Conservation (phyloP, 2,797 vertebrate genomes). For the Remorina albescens region DNA sequence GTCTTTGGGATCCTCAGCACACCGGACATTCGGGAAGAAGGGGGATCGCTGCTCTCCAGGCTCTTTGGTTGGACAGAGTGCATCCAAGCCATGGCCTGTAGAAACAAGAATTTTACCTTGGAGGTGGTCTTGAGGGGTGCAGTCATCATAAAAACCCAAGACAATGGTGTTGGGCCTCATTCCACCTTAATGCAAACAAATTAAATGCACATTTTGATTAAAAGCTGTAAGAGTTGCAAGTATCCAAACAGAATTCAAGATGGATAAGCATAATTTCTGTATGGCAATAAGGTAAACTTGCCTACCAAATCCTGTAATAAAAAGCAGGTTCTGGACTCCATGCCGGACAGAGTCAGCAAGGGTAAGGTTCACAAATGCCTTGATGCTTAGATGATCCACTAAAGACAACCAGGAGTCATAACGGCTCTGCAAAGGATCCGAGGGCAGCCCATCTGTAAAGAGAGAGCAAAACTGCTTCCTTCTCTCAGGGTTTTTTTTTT, state of each 20-base stretch:
- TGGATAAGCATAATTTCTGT: background rate
- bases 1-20: conserved; percentile 65
- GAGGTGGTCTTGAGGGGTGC: conserved; percentile 81
- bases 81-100: conserved; percentile 49
- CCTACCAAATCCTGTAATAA: conserved; percentile 91
- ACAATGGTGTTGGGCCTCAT: conserved; percentile 93
- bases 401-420: conserved; percentile 90
- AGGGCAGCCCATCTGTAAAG: conserved; percentile 84
- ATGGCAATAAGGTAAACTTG: conserved; percentile 1
- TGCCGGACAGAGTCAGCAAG: conserved; percentile 86
- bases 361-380: conserved; percentile 91
- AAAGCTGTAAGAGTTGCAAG: background rate
- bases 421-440: conserved; percentile 86
- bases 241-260: background rate
- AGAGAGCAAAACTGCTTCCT: background rate
- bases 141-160: conserved; percentile 88
- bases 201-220: background rate
- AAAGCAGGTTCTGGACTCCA: conserved; percentile 90
- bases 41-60: conserved; percentile 30
- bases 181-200: conserved; percentile 78
- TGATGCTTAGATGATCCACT: conserved; percentile 91
- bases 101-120: conserved; percentile 47
- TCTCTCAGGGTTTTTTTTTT: background rate
- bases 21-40: conserved; percentile 73
- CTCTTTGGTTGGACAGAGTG: conserved; percentile 35